Percentiles rank a stretch among this genome's conserved stretches.
phyloP scores from a whole-genome alignment of 2,113 vertebrate genomes.

The Dryoscopus gambensis region DNA sequence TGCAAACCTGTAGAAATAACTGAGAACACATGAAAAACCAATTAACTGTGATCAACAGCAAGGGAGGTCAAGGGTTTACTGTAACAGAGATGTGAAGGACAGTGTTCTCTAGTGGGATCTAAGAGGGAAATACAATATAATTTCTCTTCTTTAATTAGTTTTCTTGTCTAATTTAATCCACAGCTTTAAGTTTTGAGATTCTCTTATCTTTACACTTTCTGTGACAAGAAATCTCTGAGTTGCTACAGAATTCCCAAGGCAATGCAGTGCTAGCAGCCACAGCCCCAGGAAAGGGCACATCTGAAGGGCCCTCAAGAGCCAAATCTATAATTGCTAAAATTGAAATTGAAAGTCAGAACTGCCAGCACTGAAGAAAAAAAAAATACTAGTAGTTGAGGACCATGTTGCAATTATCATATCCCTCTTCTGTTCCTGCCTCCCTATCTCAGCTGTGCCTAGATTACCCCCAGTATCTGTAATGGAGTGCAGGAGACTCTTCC shows the following conservation, averaged over 20 bases:
- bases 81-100: neutral
- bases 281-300: neutral
- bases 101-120: neutral
- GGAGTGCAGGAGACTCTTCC: neutral
- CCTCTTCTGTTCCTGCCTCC: neutral
- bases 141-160: neutral
- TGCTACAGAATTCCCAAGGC: neutral
- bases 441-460: neutral
- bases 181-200: neutral
- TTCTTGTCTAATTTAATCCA: neutral
- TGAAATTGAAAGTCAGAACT: neutral
- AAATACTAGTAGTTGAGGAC: neutral
- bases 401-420: neutral
- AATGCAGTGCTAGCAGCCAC: neutral
- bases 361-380: neutral
- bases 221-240: neutral
- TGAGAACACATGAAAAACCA: neutral
- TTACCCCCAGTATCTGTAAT: neutral
- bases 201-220: neutral
- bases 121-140: neutral
- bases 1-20: neutral
- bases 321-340: neutral
- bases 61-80: neutral
- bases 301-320: neutral
- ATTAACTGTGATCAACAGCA: neutral